These are phyloP conservation scores for Gonatopus flavifemur DNA, from an alignment of 1,140 invertebrate genomes.

Conservation along the genomic window DNA sequence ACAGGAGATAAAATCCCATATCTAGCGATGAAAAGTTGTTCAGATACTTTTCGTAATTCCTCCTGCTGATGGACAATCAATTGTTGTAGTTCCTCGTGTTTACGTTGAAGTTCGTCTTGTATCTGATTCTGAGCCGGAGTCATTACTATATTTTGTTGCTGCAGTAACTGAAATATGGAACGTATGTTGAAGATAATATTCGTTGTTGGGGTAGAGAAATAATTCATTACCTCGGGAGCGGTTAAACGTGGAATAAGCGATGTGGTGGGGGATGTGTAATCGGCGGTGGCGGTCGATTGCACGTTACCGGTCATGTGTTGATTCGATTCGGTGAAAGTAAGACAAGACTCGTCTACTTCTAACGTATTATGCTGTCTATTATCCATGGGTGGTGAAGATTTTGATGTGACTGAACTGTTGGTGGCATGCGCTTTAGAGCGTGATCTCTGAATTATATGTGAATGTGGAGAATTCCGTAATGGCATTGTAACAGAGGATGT, in stretches of 20 bases:
- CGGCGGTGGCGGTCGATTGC: constrained; percentile 59
- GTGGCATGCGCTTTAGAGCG: constrained; percentile 25
- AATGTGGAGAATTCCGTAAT: constrained; percentile 66
- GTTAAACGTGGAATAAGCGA: constrained; percentile 38
- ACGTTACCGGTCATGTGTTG: constrained; percentile 67
- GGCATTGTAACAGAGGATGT: constrained; percentile 70
- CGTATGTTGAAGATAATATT: background rate
- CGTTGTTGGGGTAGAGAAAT: constrained; percentile 1
- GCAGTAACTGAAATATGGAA: constrained; percentile 41
- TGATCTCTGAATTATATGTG: constrained; percentile 56
- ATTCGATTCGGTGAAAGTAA: constrained; percentile 60
- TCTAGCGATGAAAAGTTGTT: constrained; percentile 81
- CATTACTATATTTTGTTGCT: constrained; percentile 61
- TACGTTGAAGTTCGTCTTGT: constrained; percentile 75
- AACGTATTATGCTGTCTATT: constrained; percentile 29
- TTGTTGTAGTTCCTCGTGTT: constrained; percentile 82
- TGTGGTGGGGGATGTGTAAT: constrained; percentile 43
- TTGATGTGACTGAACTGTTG: constrained; percentile 23
- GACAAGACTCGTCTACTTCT: constrained; percentile 33
- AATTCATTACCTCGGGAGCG: constrained; percentile 34
- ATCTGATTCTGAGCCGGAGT: constrained; percentile 67
- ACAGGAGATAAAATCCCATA: constrained; percentile 73
- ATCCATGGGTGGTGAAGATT: constrained; percentile 15
- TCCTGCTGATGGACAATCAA: constrained; percentile 84
- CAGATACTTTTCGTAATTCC: constrained; percentile 78